Percentiles rank a stretch among this genome's conserved stretches.
Evolutionary conservation across 2,888 invertebrate species (phyloP).

Genomic region (Ptilodon capucinus): DNA sequence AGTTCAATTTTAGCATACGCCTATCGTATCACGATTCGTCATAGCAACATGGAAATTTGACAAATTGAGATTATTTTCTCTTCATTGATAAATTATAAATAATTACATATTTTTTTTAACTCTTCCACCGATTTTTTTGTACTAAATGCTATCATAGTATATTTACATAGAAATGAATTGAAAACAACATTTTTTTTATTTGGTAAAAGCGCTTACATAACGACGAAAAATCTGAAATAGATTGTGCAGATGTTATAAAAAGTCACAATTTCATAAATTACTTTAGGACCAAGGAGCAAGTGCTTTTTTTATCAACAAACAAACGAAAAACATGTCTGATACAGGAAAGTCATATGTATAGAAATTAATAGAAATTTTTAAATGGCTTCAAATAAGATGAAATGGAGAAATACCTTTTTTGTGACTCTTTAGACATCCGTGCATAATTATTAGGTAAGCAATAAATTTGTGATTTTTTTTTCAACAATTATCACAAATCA

Average conservation of each 20-base stretch:
- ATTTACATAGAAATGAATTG: constrained; percentile 66
- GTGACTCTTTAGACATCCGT: background rate
- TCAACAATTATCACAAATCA: constrained; percentile 23
- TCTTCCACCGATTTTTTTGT: constrained; percentile 76
- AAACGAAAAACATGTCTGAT: background rate
- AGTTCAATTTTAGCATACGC: constrained; percentile 24
- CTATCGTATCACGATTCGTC: constrained; percentile 31
- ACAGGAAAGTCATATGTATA: background rate
- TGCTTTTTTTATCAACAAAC: background rate
- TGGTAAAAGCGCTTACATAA: constrained; percentile 74
- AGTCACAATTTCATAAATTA: background rate
- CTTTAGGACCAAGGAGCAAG: constrained; percentile 1
- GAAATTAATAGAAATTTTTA: background rate
- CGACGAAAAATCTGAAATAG: constrained; percentile 23
- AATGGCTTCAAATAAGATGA: background rate
- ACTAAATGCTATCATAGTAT: constrained; percentile 71
- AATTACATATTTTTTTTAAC: constrained; percentile 42
- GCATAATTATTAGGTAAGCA: constrained; percentile 1
- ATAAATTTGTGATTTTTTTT: background rate
- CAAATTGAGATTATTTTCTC: constrained; percentile 41
- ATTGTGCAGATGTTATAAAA: constrained; percentile 22
- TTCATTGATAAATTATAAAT: constrained; percentile 42
- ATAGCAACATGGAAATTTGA: constrained; percentile 25
- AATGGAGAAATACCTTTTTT: background rate
- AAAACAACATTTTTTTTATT: constrained; percentile 59